phyloP scores from a whole-genome alignment of 2,888 invertebrate genomes.

The Palloptera scutellata region DNA sequence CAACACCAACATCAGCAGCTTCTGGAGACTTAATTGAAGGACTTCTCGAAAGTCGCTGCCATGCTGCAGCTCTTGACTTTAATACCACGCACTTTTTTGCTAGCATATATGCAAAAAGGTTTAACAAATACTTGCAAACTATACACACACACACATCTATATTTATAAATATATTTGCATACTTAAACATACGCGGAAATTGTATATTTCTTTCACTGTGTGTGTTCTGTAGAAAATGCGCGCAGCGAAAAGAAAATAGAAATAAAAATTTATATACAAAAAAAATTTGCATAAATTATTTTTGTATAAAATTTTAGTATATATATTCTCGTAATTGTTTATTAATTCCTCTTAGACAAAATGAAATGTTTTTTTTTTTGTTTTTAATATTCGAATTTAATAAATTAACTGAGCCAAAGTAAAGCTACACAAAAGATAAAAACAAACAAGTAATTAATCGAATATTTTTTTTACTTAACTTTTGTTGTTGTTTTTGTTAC shows the following conservation, averaged over 20 bases:
- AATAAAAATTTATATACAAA: conserved; percentile 24
- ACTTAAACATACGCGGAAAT: conserved; percentile 3
- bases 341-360: conserved; percentile 12
- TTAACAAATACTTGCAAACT: too few species aligned
- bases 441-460: conserved; percentile 5
- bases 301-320: conserved; percentile 16
- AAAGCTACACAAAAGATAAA: too few species aligned
- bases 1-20: conserved; percentile 5
- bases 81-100: too few species aligned
- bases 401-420: too few species aligned
- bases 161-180: conserved; percentile 8
- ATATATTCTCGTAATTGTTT: conserved; percentile 10
- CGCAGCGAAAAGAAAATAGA: conserved; percentile 19
- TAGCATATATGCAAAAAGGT: too few species aligned
- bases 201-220: too few species aligned
- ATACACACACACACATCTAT: too few species aligned
- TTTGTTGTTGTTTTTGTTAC: conserved; percentile 33
- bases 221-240: too few species aligned
- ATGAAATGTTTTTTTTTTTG: conserved; percentile 27
- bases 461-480: not conserved
- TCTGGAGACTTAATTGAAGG: conserved; percentile 8
- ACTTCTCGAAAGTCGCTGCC: too few species aligned
- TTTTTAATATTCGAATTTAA: not conserved
- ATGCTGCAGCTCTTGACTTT: too few species aligned
- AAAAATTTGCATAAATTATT: conserved; percentile 24